Base-by-base conservation (phyloP, 2,888 invertebrate species). In the Clusia tigrina region DNA sequence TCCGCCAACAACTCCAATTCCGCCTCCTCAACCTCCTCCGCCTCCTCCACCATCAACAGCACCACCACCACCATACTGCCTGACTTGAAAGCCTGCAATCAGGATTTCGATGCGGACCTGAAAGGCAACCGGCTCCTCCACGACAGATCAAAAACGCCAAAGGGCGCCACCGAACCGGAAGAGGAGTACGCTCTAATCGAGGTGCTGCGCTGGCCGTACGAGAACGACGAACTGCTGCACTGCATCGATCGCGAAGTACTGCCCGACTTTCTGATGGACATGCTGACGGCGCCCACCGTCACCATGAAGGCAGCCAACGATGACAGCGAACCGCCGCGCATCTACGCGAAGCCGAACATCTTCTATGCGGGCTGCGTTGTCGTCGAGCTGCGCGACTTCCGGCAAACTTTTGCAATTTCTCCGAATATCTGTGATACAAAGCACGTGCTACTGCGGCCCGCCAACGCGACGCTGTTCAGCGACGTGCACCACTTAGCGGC, bases 301-400 rank as follows among this genome's bases (percentile, higher is more conserved):
- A 78, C 78, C 51, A 55, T 79, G 48, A 76, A 71, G 54, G 69
- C 74, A 10, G 67, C 73, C 2, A 71, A 72, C 60, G 78, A 79
- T 56, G 76, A 76, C n/a, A 78, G 72, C 64, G 78, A 76, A 56
- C 70, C 74, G 6, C 70, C 80, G 52, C 76, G 78, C 32, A 73
- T 77, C 20, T 78, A 74, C 61, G 76, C 76, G 22, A 80, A 80
- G 62, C 91, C 93, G 58, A 91, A 92, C 83, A 87, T 96, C 65
- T 93, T 95, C 85, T 95, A 96, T 83, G 93, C 91, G 73, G 96
- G 96, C 67, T 95, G 95, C 85, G 91, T 96, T 68, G 92, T 96
- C 80, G 93, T 92, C 73, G 94, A 96, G 87, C 89, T 96, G 75
- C 88, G 95, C 77, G 95, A 96, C 85, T 94, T 92, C 82, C 88